These are phyloP conservation scores for Gallinago nigripennis DNA, from an alignment of 2,797 vertebrate genomes.

Conservation along the genomic window DNA sequence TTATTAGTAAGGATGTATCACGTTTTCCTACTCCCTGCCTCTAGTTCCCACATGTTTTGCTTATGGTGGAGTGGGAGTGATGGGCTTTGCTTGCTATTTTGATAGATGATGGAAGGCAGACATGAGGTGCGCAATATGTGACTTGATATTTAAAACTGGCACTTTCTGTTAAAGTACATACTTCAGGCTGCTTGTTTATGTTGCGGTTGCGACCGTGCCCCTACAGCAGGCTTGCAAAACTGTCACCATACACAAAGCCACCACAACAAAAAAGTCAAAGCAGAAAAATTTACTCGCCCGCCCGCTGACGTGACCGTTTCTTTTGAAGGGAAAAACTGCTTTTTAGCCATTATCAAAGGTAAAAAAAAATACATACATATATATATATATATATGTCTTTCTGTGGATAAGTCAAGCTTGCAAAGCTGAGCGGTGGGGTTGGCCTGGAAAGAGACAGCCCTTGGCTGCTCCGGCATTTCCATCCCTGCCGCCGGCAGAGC, in stretches of 20 bases:
- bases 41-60: slow-evolving; percentile 57
- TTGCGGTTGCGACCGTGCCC: background rate
- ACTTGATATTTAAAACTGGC: slow-evolving; percentile 18
- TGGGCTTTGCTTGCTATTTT: slow-evolving; percentile 40
- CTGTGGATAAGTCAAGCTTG: background rate
- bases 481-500: background rate
- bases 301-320: accelerated
- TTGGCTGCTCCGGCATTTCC: background rate
- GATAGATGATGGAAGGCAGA: slow-evolving; percentile 46
- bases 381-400: background rate
- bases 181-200: background rate
- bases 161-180: background rate
- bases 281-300: background rate
- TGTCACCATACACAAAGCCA: background rate
- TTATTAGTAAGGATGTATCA: slow-evolving; percentile 51
- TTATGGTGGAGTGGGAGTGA: slow-evolving; percentile 34
- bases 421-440: background rate
- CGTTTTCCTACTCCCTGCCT: slow-evolving; percentile 33
- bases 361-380: no score
- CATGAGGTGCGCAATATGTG: slow-evolving; percentile 24
- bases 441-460: background rate
- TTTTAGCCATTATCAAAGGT: background rate
- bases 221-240: background rate
- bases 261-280: background rate
- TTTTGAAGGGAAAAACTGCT: background rate